phyloP scores from a whole-genome alignment of 2,113 vertebrate genomes.

The Helogale parvula region DNA sequence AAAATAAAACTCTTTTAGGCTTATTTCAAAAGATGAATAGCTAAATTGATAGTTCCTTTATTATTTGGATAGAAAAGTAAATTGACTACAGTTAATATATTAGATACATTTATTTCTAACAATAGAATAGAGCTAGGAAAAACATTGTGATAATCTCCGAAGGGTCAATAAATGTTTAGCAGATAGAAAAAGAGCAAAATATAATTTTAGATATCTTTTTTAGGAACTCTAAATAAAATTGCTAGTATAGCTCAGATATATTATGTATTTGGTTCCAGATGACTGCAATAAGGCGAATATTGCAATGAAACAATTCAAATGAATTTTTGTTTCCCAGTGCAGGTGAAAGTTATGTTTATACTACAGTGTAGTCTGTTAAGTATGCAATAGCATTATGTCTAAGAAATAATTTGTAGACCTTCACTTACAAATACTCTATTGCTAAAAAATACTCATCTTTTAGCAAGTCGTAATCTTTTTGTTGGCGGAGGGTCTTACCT shows the following conservation, averaged over 20 bases:
- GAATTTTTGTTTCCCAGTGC: not conserved
- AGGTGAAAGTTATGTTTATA: not conserved
- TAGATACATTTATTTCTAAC: constrained; percentile 49
- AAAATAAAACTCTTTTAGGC: not conserved
- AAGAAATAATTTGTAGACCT: not conserved
- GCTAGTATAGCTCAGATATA: not conserved
- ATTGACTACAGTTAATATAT: constrained; percentile 15
- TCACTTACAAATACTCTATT: not conserved
- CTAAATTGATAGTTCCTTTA: constrained; percentile 35
- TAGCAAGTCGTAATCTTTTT: not conserved
- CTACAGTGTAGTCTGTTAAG: not conserved
- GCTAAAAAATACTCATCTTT: not conserved
- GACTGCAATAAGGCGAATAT: not conserved
- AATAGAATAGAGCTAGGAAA: constrained; percentile 17
- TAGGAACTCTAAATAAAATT: not conserved
- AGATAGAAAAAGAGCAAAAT: constrained; percentile 26
- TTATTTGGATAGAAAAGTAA: constrained; percentile 45
- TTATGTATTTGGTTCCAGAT: not conserved
- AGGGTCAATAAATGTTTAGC: constrained; percentile 1
- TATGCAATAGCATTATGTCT: not conserved
- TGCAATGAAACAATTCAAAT: not conserved
- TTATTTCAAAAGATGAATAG: constrained; percentile 47
- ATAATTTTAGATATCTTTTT: not conserved
- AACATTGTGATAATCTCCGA: constrained; percentile 39
- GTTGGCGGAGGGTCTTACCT: not conserved